phyloP scores from a whole-genome alignment of 1,140 invertebrate species.

The Sminthurinus signatus region DNA sequence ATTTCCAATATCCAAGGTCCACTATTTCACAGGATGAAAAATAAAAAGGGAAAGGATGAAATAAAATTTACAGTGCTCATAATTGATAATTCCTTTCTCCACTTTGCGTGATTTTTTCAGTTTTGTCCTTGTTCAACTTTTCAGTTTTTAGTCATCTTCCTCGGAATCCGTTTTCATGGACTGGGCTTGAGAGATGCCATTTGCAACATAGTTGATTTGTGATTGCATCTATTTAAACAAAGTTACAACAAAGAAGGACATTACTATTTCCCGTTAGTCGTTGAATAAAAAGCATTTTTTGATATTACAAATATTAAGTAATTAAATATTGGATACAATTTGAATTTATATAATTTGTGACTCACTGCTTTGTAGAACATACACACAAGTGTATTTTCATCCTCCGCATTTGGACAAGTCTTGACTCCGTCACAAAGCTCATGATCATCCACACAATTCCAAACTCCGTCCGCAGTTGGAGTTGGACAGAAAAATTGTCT shows the following conservation, averaged over 20 bases:
- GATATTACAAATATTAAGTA: no score
- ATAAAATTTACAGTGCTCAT: no score
- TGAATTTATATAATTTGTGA: no score
- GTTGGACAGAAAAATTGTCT: constrained; percentile 40
- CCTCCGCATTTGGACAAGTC: constrained; percentile 46
- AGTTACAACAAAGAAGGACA: neutral
- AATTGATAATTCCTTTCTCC: no score
- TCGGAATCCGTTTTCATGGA: neutral
- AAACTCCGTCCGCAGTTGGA: constrained; percentile 18
- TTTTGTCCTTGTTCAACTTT: no score
- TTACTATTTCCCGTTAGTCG: no score
- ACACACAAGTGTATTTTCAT: constrained; percentile 45
- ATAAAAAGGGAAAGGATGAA: no score
- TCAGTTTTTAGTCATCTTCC: neutral
- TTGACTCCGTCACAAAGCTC: constrained; percentile 44
- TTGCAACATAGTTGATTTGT: neutral
- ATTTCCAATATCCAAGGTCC: no score
- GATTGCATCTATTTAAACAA: neutral
- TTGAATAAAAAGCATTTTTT: no score
- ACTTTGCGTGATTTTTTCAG: no score
- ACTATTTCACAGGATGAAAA: no score
- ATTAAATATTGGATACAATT: no score
- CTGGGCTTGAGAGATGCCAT: neutral
- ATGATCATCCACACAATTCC: constrained; percentile 44
- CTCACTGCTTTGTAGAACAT: constrained; percentile 46